These are phyloP conservation scores for Zaprionus camerounensis DNA, from an alignment of 1,140 invertebrate species.

Conservation along the genomic window DNA sequence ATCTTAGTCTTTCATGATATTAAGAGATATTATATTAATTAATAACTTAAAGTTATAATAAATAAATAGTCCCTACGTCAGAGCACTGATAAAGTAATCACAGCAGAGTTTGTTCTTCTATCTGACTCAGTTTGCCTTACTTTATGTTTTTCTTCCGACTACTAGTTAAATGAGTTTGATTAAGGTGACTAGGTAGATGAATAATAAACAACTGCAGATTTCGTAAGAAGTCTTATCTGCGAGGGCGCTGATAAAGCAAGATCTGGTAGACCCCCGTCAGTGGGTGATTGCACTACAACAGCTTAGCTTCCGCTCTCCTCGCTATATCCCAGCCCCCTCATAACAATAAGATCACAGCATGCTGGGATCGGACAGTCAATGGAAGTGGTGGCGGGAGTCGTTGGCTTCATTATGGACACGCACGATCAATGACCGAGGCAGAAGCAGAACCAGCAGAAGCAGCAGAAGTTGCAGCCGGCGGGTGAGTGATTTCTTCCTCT, in stretches of 20 bases:
- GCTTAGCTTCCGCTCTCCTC: constrained; percentile 27
- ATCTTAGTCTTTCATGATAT: too few relatives aligned
- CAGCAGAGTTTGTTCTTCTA: not conserved
- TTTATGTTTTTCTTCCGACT: not conserved
- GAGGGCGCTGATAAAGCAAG: not conserved
- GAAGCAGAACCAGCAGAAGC: constrained; percentile 18
- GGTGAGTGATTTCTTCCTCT: constrained; percentile 66
- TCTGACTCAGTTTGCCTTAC: not conserved
- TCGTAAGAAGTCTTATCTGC: not conserved
- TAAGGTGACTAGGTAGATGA: not conserved
- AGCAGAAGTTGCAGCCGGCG: constrained; percentile 41
- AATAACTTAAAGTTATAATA: too few relatives aligned
- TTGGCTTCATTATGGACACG: constrained; percentile 75
- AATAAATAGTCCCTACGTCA: too few relatives aligned
- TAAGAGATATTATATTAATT: too few relatives aligned
- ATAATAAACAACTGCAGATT: not conserved
- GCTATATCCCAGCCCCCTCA: constrained; percentile 21
- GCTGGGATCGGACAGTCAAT: constrained; percentile 62
- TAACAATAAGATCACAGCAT: constrained; percentile 57
- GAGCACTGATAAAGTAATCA: not conserved
- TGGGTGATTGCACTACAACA: constrained; percentile 23
- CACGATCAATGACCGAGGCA: constrained; percentile 70
- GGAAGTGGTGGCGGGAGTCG: constrained; percentile 67
- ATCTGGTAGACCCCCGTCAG: too few relatives aligned
- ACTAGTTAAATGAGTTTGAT: not conserved